Base-by-base conservation (phyloP, 2,888 invertebrate species). In the Cheiracanthium punctorium region DNA sequence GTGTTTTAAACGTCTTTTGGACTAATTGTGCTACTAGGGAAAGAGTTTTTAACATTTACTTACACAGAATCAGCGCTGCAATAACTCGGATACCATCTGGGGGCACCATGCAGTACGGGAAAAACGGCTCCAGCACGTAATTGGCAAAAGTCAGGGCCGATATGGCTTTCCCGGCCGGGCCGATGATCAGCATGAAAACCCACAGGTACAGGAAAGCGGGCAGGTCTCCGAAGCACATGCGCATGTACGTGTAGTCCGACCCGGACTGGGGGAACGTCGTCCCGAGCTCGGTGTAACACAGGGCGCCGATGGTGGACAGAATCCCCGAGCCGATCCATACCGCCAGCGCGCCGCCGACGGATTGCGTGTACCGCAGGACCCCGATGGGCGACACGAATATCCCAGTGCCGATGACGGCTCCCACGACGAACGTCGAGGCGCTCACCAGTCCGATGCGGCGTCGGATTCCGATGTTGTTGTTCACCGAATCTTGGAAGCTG, bases 261-360 rank as follows among this genome's bases (percentile, higher is more conserved):
- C 98, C 98, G 85, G 97, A 98, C 91, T 97, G 96, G 4, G 97
- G 96, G 91, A 99, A 95, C 24, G 95, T 94, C 24, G 95, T 95
- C 90, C 98, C 98, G 89, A 98, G 93, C 94, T 99, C 98, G 14
- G 98, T 98, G 92, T 99, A 99, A 92, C 98, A 99, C 28, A 98
- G 93, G 0, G 98, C 98, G 4, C 98, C 98, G 81, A 98, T 94
- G 93, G 97, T 95, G 24, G 97, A 97, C 86, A 98, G 93, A 43
- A 96, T 91, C 24, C 98, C 98, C 14, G 97, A 97, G 69, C 96
- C 93, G 24, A 95, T 93, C 98, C 98, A 98, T 67, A 98, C 95
- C 73, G 96, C 94, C 74, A 98, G 93, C 0, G 97, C 96, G 91
- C 96, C 94, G 14, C 97, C 97, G 85, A 97, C 95, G 37, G 97